Base-by-base conservation (phyloP, 2,113 vertebrate genomes). In the Psilopsiagon aurifrons region DNA sequence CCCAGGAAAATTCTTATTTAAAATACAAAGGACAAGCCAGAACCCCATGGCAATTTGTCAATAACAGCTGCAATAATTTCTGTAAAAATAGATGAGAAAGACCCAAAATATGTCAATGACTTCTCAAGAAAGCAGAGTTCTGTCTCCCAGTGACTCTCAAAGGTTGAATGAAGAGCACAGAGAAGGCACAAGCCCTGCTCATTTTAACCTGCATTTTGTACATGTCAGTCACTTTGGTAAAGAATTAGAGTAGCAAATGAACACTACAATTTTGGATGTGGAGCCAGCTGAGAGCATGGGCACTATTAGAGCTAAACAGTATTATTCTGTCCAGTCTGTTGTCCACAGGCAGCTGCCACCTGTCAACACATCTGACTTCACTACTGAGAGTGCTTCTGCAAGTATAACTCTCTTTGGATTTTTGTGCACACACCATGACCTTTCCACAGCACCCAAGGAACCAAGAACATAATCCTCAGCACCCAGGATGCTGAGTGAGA, bases 401-500 rank as follows among this genome's bases (percentile, higher is more conserved):
- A 2, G 1, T 31, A 5, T 39, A 60, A 1, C 3, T 52, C 20
- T 35, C 39, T 69, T 52, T 49, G 33, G 12, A 46, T 18, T 79
- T 76, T 33, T 66, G 24, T 76, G 28, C 10, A 18, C 16, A 20
- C 18, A 52, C 10, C 20, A 14, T 76, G 16, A 29, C 2, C 5
- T 54, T 87, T 63, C n/a, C 28, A 78, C 13, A 68, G 25, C 6
- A 49, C 23, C 41, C 27, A 41, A 77, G 27, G 7, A 78, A 54
- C 7, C 1, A 1, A 41, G n/a, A 66, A 29, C 0, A 0, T 27
- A 44, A 59, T 13, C 44, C 24, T 73, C 37, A 29, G 46, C 18
- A 63, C 29, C 10, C 31, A 57, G 17, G 1, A 1, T 17, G 10
- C 41, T 83, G 39, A 67, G 22, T 20, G 39, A 43, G 35, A 29